Evolutionary conservation across 1,140 invertebrate species (phyloP), one percentile per base, ranked within the genome.

Genomic region (Drosophila ercepeae): DNA sequence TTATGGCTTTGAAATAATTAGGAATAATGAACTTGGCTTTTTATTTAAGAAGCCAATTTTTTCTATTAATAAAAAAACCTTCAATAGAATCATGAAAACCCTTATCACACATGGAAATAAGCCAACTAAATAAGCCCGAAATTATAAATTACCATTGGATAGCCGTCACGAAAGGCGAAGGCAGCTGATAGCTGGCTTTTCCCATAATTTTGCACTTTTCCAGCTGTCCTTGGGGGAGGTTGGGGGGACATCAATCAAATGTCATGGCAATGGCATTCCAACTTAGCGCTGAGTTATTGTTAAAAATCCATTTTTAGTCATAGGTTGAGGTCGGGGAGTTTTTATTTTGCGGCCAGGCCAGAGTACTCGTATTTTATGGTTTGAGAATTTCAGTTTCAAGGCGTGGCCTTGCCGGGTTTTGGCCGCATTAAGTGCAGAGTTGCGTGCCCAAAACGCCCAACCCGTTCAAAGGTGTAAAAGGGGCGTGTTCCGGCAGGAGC

Each of bases 381-480:
- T 32, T 14, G 11, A 21, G 51, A 9, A 39, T 53, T 53, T 67
- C 54, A 48, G 55, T 64, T 61, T 71, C 68, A 46, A 65, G 78
- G 78, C 78, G 78, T 83, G 79, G 65, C 64, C 59, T 54, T 68
- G 63, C 49, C 61, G 9, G 44, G 27, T 64, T 57, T 45, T 58
- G 57, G 55, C 53, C 51, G 65, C 67, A 63, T 61, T 83, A 83
- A 83, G 75, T 83, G 79, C 75, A 78, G 59, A 83, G 75, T 83
- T 83, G 79, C 79, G 79, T 83, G 79, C 65, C 53, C 60, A 84
- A 32, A 79, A 78, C 79, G 74, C 79, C 79, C 61, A 74, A 77
- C 53, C 69, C 60, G 29, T 71, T 77, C 54, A 64, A 81, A 79
- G 75, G 77, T 79, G 79, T 83, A 83, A 83, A 83, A 72, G 29